Conservation (phyloP, 2,113 vertebrate genomes). For the Manacus vitellinus region DNA sequence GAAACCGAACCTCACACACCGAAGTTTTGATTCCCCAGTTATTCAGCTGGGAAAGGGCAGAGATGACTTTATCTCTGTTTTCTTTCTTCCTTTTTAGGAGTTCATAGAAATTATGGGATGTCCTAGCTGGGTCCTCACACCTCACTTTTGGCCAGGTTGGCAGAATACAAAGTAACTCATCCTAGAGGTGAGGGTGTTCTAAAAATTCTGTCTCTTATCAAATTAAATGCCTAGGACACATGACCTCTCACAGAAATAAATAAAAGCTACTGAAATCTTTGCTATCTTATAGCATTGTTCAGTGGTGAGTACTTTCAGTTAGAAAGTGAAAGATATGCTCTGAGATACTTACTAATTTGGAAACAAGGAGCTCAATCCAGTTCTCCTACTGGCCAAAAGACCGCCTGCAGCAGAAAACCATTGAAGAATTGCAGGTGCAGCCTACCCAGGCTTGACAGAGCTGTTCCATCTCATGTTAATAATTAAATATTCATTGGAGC, state of each 20-base stretch:
- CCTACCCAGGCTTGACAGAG: slow-evolving; percentile 46
- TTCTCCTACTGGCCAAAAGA: background rate
- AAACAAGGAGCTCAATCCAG: background rate
- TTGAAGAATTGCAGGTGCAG: slow-evolving; percentile 49
- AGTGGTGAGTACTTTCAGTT: background rate
- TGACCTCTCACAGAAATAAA: background rate
- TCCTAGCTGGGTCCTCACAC: background rate
- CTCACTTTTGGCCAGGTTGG: background rate
- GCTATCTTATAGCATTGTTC: background rate
- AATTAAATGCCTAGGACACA: background rate
- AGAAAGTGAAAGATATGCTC: background rate
- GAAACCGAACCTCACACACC: background rate
- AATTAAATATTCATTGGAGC: slow-evolving; percentile 68
- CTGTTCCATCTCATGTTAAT: slow-evolving; percentile 66
- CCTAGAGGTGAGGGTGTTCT: background rate
- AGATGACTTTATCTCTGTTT: background rate
- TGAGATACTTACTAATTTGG: background rate
- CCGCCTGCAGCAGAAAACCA: background rate
- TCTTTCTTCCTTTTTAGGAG: background rate
- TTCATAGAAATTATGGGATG: background rate
- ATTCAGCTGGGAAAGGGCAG: background rate
- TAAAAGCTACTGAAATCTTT: background rate
- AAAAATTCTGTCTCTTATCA: background rate
- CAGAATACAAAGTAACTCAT: background rate
- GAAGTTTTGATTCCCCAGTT: background rate